Percentiles rank a stretch among this genome's conserved stretches.
phyloP scores from a whole-genome alignment of 1,140 invertebrate genomes.

The Aphaenogaster floridana region DNA sequence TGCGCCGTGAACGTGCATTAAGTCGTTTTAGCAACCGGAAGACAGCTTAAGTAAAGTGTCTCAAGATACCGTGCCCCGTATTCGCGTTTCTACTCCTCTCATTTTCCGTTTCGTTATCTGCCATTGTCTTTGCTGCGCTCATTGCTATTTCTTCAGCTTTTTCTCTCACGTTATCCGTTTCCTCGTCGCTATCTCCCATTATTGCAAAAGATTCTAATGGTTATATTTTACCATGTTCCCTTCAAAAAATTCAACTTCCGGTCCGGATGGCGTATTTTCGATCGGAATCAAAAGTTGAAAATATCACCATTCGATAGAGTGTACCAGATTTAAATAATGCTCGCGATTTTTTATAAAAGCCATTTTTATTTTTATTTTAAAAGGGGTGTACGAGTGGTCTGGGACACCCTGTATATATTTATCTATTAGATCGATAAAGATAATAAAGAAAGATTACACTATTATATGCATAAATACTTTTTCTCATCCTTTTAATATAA shows the following conservation, averaged over 20 bases:
- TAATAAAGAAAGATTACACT: background rate
- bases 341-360: no score
- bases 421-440: background rate
- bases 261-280: no score
- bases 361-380: no score
- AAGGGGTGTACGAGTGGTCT: no score
- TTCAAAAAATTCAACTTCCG: no score
- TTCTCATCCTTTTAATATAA: background rate
- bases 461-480: background rate
- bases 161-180: background rate
- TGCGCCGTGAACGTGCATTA: constrained; percentile 56
- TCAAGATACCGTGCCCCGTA: constrained; percentile 43
- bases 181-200: background rate
- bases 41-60: constrained; percentile 56
- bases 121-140: constrained; percentile 28
- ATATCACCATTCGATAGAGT: no score
- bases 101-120: constrained; percentile 56
- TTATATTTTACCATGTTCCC: background rate
- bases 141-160: background rate
- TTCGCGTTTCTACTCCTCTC: constrained; percentile 6
- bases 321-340: no score
- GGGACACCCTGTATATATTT: no score
- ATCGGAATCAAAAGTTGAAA: no score
- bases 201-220: background rate
- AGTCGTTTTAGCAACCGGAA: constrained; percentile 48